Evolutionary conservation across 2,797 vertebrate genomes (phyloP), one percentile per base, ranked within the genome.

Genomic region (Gephyroberyx darwinii): DNA sequence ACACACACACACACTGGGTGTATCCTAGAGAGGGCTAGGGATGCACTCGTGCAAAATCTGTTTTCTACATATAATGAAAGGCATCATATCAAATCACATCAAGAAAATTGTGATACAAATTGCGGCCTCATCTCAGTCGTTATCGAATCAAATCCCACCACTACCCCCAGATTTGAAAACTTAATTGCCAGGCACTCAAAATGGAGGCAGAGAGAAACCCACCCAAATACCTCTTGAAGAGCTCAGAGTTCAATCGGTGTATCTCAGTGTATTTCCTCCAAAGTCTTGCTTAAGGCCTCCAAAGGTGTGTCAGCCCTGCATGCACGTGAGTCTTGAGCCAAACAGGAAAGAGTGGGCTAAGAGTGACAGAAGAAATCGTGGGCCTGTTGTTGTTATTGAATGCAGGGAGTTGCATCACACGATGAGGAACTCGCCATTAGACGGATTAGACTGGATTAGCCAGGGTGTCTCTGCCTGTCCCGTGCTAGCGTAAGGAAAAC

Each of bases 321-420:
- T 51, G 84, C 76, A 77, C 74, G 35, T 62, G 81, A 81, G 30
- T 17, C 9, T 79, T 84, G 82, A 86, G 76, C 65, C 80, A 54
- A 80, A 86, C 78, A 86, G 82, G 84, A 86, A 85, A 70, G 78
- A 78, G 81, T 72, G 51, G 76, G 71, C 59, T 55, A 17, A 26
- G 50, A 43, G 69, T 53, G 43, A 76, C 45, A 64, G 78, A 69
- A n/a, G n/a, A 71, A 57, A 17, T 55, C 2, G 2, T 43, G 22
- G 4, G 58, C 39, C 66, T 87, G 78, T 80, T 79, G 70, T 88
- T 86, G 71, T 88, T 85, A 22, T 84, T 84, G 59, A 85, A 60
- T 37, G 5, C 41, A 37, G 37, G 7, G 0, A n/a, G 59, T 88
- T 87, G 89, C 79, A 64, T 90, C 86, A 89, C 13, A 30, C 61